Evolutionary conservation across 92 coral and sea anemone genomes (phyloP).

Genomic region (Actinostola sp.): DNA sequence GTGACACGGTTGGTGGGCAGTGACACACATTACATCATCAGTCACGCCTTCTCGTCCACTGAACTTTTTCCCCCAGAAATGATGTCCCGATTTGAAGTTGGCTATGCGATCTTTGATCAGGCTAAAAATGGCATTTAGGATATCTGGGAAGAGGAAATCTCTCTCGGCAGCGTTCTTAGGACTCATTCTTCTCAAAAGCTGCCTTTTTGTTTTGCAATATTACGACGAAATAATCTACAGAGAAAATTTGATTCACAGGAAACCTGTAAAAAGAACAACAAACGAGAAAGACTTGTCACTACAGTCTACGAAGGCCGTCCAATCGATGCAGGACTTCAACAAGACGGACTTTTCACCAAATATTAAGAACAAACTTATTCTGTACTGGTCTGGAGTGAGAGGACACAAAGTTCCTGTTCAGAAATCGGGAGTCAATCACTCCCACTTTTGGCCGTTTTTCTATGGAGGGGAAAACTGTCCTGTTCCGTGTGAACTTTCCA

Average conservation of each 20-base stretch:
- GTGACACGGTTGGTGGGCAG: constrained; percentile 29
- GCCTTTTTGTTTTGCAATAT: constrained; percentile 71
- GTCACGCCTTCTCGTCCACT: constrained; percentile 16
- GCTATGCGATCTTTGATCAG: constrained; percentile 35
- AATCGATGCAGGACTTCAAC: constrained; percentile 43
- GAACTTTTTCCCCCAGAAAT: constrained; percentile 4
- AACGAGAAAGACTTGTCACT: constrained; percentile 19
- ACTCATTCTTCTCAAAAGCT: constrained; percentile 59
- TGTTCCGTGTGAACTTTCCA: constrained; percentile 85
- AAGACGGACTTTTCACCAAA: constrained; percentile 58
- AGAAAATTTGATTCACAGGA: constrained; percentile 16
- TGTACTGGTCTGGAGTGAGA: constrained; percentile 89
- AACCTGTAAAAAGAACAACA: constrained; percentile 41
- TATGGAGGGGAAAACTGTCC: constrained; percentile 94
- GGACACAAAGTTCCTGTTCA: constrained; percentile 86
- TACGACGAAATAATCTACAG: constrained; percentile 62
- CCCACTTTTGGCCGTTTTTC: constrained; percentile 97
- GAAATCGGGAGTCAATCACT: constrained; percentile 72
- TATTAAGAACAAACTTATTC: constrained; percentile 60
- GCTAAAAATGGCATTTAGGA: constrained; percentile 34
- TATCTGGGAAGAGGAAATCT: constrained; percentile 59
- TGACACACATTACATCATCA: constrained; percentile 41
- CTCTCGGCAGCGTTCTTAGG: constrained; percentile 64
- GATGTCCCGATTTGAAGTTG: constrained; percentile 16
- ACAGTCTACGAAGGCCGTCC: constrained; percentile 2